A percentile compares a stretch with the other conserved stretches of the same genome.
phyloP scores from a whole-genome alignment of 2,888 invertebrate species.

The Epinotia nisella region DNA sequence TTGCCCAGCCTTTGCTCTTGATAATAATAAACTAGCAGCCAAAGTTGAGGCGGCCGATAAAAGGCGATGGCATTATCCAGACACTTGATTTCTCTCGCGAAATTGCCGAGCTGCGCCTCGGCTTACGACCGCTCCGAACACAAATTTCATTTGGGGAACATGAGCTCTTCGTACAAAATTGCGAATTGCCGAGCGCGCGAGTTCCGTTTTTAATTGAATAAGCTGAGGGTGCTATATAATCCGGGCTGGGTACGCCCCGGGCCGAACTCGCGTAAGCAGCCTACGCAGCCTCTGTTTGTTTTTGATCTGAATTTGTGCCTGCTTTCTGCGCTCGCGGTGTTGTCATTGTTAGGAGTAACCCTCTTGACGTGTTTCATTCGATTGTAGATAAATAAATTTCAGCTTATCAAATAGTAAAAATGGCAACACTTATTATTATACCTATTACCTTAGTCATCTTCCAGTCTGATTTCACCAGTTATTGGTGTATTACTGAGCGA shows the following conservation, averaged over 20 bases:
- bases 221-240: constrained; percentile 73
- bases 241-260: constrained; percentile 61
- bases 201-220: constrained; percentile 76
- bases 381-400: background rate
- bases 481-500: background rate
- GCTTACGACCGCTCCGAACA: constrained; percentile 46
- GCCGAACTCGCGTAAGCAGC: constrained; percentile 61
- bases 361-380: constrained; percentile 16
- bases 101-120: constrained; percentile 42
- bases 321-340: constrained; percentile 57
- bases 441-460: too few species aligned
- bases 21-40: background rate
- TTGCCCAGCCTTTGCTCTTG: too few species aligned
- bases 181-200: constrained; percentile 62
- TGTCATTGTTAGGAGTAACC: constrained; percentile 47
- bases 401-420: background rate
- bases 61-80: constrained; percentile 24
- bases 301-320: constrained; percentile 61
- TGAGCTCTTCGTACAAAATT: constrained; percentile 62
- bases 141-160: constrained; percentile 65
- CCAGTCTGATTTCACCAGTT: background rate
- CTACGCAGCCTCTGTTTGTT: constrained; percentile 59
- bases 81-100: constrained; percentile 37
- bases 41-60: constrained; percentile 1
- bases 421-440: too few species aligned